These are phyloP conservation scores for Drosophila simulans DNA, from an alignment of 1,140 invertebrate species.

Conservation along the genomic window DNA sequence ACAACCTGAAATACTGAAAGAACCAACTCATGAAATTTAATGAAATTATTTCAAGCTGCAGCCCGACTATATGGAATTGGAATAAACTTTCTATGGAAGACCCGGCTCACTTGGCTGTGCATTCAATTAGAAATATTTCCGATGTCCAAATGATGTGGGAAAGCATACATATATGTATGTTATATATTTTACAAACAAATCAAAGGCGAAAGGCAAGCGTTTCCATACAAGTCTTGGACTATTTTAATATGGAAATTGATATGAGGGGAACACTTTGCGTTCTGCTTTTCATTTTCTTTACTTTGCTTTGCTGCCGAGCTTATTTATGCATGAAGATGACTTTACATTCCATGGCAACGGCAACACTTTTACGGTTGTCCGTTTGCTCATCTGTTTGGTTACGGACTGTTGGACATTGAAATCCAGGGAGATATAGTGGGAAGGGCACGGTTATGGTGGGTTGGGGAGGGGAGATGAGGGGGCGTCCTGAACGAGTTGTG, in stretches of 20 bases:
- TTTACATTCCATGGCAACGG: constrained; percentile 73
- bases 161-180: constrained; percentile 26
- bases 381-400: constrained; percentile 64
- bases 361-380: constrained; percentile 81
- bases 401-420: constrained; percentile 66
- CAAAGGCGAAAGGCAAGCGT: constrained; percentile 50
- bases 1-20: constrained; percentile 24
- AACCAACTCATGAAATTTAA: constrained; percentile 71
- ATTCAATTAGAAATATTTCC: constrained; percentile 76
- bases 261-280: constrained; percentile 55
- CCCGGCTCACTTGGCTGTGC: constrained; percentile 44
- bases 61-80: constrained; percentile 20
- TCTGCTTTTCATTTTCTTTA: constrained; percentile 18
- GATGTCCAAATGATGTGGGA: constrained; percentile 73
- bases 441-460: too few species aligned
- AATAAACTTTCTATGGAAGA: constrained; percentile 31
- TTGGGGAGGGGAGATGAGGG: not conserved
- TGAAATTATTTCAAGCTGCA: constrained; percentile 64
- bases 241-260: constrained; percentile 83
- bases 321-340: constrained; percentile 82
- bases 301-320: constrained; percentile 47
- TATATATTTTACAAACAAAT: constrained; percentile 53
- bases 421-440: constrained; percentile 12
- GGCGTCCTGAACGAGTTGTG: constrained; percentile 31
- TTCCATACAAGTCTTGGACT: constrained; percentile 30